Base-by-base conservation (phyloP, 2,888 invertebrate genomes). In the Pseudococcus longispinus region DNA sequence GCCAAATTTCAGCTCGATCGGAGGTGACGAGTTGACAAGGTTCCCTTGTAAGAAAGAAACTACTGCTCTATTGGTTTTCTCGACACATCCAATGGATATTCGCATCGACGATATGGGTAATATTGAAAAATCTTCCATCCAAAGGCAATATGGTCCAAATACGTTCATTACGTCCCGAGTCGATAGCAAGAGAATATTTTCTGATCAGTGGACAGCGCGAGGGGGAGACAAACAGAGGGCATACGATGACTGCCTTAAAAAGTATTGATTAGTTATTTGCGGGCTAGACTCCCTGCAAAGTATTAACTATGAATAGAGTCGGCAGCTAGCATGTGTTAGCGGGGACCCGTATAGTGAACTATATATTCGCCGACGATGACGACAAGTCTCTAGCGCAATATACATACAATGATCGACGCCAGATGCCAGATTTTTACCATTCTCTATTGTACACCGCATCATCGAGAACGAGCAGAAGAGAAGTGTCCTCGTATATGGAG, bases 241-340 rank as follows among this genome's bases (percentile, higher is more conserved):
- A 60, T 60, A 60, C 60, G 60, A 60, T 23, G 60, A 60, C 60
- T 60, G 60, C 60, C 60, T 60, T 18, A 18, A 74, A 74, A 80
- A 80, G 9, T 80, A 80, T 80, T 80, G 77, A 80, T 80, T 80
- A 80, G 77, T 80, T 74, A 74, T 74, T 80, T 80, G 77, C 77
- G 42, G 32, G 77, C 42, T 20, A 32, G 42, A 80, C 77, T 42
- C 42, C 77, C 37, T 80, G 86, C 80, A 18, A 20, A 15, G 83
- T 70, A 87, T 87, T 87, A 70, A 87, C 87, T 87, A 83, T 70
- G 87, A 87, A 74, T 70, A 44, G 83, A 84, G 83, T 83, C 87
- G 87, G 87, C 87, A 87, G 83, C 84, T 87, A 87, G 51, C 87
- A 87, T 87, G 87, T 87, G 87, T 87, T 87, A 65, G 87, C 84